Base-by-base conservation (phyloP, 2,113 vertebrate species). In the Spea multiplicata region DNA sequence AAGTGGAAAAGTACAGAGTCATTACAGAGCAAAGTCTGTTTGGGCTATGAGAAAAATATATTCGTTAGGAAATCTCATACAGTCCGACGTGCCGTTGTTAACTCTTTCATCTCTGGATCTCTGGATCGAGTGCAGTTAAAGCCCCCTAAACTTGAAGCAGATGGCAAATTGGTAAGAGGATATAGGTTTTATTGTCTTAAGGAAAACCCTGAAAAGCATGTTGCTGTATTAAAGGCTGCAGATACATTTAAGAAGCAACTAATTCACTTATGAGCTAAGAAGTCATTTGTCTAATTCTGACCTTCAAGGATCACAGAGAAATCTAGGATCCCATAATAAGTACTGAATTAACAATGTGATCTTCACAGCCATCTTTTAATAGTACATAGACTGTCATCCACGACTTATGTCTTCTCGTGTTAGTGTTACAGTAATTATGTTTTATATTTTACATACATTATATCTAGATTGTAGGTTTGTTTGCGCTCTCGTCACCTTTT, bases 181-280 rank as follows among this genome's bases (percentile, higher is more conserved):
- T 80, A 17, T 67, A 67, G 12, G 17, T 46, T 61, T 68, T 74
- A 52, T 61, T 59, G 70, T 80, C 71, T 80, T 80, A 80, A 71
- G 53, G 52, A 62, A 57, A 74, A 80, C 74, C 71, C 78, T 73
- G 65, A 74, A 74, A 74, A 80, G 71, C 71, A 74, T 66, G 44
- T 44, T 65, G 78, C 68, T 74, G 67, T 74, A 47, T 14, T 80
- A 66, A 73, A 61, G 48, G 44, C 71, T 46, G 46, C n/a, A 12
- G 46, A 52, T n/a, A 45, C 50, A 68, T 73, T 73, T 57, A 53
- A 30, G 14, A 72, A 13, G 71, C 67, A 70, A 50, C 50, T 74
- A 74, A 80, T 74, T 80, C 78, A 68, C 71, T 80, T 68, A 80
- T 80, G 71, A 49, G 78, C 62, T 80, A 67, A 80, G 71, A 57